Evolutionary conservation across 1,140 invertebrate genomes (phyloP).

Genomic region (Hydropsyche tenuis): DNA sequence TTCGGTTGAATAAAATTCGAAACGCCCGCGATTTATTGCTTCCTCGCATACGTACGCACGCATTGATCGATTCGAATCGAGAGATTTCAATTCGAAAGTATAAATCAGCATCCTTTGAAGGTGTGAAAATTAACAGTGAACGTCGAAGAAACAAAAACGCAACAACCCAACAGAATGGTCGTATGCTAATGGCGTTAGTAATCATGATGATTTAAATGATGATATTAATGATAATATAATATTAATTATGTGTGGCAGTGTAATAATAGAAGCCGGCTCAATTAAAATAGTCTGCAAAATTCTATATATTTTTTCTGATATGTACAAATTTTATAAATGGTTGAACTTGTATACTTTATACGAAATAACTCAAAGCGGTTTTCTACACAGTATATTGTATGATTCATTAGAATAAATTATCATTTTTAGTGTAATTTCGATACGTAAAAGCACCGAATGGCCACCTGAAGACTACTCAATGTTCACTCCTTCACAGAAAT

Average conservation of each 20-base stretch:
- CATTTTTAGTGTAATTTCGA: neutral
- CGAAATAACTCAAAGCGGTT: neutral
- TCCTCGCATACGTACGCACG: neutral
- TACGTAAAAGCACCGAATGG: conserved; percentile 2
- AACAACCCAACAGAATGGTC: neutral
- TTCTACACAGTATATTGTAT: too few species aligned
- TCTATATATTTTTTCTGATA: neutral
- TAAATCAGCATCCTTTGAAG: conserved; percentile 3
- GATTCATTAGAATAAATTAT: conserved; percentile 10
- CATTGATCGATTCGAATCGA: conserved; percentile 2
- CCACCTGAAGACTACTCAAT: conserved; percentile 8
- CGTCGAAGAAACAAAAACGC: conserved; percentile 1
- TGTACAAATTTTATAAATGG: neutral
- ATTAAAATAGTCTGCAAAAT: neutral
- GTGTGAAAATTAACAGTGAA: conserved; percentile 1
- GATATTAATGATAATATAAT: too few species aligned
- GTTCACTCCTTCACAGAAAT: neutral
- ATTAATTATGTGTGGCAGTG: neutral
- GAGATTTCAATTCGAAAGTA: neutral
- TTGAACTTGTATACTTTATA: neutral
- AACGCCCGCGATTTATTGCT: conserved; percentile 17
- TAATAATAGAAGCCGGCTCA: neutral
- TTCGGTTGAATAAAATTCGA: neutral
- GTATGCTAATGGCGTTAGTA: neutral
- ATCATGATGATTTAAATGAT: too few species aligned